phyloP scores from a whole-genome alignment of 37 sponge, comb jelly and placozoan species.

The Hexactinellida sp. region DNA sequence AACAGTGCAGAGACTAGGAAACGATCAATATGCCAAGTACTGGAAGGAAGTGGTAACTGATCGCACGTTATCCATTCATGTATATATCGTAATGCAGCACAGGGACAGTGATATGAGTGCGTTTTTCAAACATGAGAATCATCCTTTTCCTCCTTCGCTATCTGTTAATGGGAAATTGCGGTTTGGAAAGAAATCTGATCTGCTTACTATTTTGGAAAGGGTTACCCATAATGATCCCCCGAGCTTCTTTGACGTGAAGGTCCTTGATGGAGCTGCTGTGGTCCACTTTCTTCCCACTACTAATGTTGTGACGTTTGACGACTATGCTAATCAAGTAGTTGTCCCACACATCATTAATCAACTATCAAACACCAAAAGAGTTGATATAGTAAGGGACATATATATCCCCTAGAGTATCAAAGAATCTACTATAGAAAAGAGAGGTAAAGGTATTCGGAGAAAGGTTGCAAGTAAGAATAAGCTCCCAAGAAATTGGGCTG shows the following conservation, averaged over 20 bases:
- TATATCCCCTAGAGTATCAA: too few relatives aligned
- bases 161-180: background rate
- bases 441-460: too few relatives aligned
- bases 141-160: constrained; percentile 18
- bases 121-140: constrained; percentile 21
- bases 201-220: background rate
- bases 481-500: too few relatives aligned
- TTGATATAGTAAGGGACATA: background rate
- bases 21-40: too few relatives aligned
- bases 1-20: too few relatives aligned
- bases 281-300: background rate
- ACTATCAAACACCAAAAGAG: background rate
- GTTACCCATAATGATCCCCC: background rate
- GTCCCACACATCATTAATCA: too few relatives aligned
- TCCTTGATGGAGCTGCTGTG: constrained; percentile 21
- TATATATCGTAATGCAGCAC: background rate
- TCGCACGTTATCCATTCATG: too few relatives aligned
- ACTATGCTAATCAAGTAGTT: background rate
- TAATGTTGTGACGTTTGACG: background rate
- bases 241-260: background rate
- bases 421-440: too few relatives aligned
- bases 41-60: too few relatives aligned
- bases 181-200: constrained; percentile 15
- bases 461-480: too few relatives aligned
- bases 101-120: background rate